Conservation (phyloP, 2,113 vertebrate genomes). For the Scomber colias region DNA sequence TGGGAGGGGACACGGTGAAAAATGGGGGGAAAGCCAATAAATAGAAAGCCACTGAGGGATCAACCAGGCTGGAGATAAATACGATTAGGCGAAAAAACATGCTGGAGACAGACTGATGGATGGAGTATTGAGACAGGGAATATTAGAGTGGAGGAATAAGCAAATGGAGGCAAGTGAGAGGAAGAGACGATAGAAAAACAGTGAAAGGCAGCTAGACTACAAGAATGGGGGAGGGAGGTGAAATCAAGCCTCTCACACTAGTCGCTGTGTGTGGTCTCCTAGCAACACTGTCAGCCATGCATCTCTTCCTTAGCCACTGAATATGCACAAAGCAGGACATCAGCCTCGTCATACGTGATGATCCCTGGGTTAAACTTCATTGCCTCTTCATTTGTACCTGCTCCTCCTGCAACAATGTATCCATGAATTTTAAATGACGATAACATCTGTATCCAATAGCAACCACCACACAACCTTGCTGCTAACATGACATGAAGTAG, state of each 20-base stretch:
- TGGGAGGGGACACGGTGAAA: conserved; percentile 44
- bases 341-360: conserved; percentile 58
- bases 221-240: conserved; percentile 82
- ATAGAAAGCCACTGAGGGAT: conserved; percentile 48
- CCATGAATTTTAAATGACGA: conserved; percentile 15
- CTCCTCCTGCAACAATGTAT: conserved; percentile 9
- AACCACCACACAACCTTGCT: neutral
- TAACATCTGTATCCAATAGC: conserved; percentile 35
- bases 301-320: conserved; percentile 76
- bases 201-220: conserved; percentile 71
- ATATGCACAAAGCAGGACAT: conserved; percentile 79
- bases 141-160: conserved; percentile 38
- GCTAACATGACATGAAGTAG: neutral
- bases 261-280: conserved; percentile 87
- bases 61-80: conserved; percentile 47
- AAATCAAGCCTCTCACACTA: conserved; percentile 83
- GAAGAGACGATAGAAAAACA: conserved; percentile 60
- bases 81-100: conserved; percentile 44
- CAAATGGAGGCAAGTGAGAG: conserved; percentile 68
- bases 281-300: conserved; percentile 86
- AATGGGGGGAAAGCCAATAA: conserved; percentile 54
- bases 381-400: conserved; percentile 29
- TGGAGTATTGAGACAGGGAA: conserved; percentile 23
- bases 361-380: conserved; percentile 53
- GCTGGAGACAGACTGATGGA: conserved; percentile 23